phyloP scores from a whole-genome alignment of 2,797 vertebrate species.

The Aldrovandia affinis region DNA sequence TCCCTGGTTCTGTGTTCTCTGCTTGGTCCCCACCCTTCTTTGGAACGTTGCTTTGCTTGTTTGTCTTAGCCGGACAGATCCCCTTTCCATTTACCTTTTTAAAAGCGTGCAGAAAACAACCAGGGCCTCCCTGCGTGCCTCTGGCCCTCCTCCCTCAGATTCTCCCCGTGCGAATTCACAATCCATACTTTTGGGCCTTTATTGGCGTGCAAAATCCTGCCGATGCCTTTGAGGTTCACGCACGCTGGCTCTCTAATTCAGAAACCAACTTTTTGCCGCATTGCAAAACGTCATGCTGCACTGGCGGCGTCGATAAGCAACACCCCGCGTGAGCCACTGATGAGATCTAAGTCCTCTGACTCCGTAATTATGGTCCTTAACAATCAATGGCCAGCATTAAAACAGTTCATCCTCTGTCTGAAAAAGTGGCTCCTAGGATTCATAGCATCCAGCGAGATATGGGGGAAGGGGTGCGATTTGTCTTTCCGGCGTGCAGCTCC shows the following conservation, averaged over 20 bases:
- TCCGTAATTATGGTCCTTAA: neutral
- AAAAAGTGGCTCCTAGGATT: neutral
- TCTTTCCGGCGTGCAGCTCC: conserved; percentile 11
- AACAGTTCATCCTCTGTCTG: neutral
- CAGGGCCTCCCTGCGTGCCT: neutral
- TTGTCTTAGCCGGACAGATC: conserved; percentile 29
- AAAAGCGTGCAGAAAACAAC: too few relatives aligned
- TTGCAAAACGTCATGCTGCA: neutral
- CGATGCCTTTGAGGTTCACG: neutral
- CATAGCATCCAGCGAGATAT: neutral
- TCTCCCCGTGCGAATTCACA: conserved; percentile 23
- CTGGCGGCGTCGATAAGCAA: neutral
- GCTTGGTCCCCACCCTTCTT: neutral
- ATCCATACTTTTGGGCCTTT: conserved; percentile 3
- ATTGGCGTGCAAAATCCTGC: neutral
- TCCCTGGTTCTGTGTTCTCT: neutral
- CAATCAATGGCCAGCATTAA: neutral
- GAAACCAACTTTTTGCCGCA: neutral
- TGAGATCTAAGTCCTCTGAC: neutral
- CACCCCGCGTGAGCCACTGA: neutral
- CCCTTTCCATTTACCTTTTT: conserved; percentile 25
- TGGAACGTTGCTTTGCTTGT: neutral
- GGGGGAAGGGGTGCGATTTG: conserved; percentile 13
- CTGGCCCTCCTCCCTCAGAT: conserved; percentile 10
- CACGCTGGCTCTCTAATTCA: neutral